phyloP scores from a whole-genome alignment of 2,888 invertebrate species.

The Clanis bilineata region DNA sequence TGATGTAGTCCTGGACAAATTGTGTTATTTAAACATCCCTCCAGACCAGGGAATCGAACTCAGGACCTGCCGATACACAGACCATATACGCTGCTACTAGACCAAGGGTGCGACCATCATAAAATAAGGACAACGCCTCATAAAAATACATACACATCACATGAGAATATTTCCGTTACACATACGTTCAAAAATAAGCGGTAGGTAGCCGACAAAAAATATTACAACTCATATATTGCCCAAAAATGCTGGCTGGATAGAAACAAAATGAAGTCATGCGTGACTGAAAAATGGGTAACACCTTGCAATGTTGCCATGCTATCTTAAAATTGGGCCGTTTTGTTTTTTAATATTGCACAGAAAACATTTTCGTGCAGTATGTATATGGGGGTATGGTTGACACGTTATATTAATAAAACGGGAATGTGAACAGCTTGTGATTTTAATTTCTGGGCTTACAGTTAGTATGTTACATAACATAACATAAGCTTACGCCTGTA shows the following conservation, averaged over 20 bases:
- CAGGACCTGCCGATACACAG: no score
- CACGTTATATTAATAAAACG: no score
- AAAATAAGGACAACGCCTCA: slow-evolving; percentile 14
- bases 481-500: no score
- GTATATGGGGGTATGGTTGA: no score
- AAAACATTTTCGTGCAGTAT: neutral
- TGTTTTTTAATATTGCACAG: slow-evolving; percentile 23
- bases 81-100: no score
- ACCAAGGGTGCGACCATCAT: neutral
- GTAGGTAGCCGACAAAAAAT: slow-evolving; percentile 52
- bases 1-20: no score
- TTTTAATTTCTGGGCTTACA: no score
- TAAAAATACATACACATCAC: slow-evolving; percentile 37
- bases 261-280: slow-evolving; percentile 55
- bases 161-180: slow-evolving; percentile 41
- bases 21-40: no score
- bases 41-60: no score
- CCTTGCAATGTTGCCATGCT: slow-evolving; percentile 59
- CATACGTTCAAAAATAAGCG: slow-evolving; percentile 43
- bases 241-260: slow-evolving; percentile 47
- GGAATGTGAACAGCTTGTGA: no score
- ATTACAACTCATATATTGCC: slow-evolving; percentile 52
- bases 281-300: slow-evolving; percentile 68
- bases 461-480: no score
- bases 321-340: slow-evolving; percentile 48